Percentiles rank a stretch among this genome's conserved stretches.
Evolutionary conservation across 2,888 invertebrate species (phyloP).

Genomic region (Protonemura montana): DNA sequence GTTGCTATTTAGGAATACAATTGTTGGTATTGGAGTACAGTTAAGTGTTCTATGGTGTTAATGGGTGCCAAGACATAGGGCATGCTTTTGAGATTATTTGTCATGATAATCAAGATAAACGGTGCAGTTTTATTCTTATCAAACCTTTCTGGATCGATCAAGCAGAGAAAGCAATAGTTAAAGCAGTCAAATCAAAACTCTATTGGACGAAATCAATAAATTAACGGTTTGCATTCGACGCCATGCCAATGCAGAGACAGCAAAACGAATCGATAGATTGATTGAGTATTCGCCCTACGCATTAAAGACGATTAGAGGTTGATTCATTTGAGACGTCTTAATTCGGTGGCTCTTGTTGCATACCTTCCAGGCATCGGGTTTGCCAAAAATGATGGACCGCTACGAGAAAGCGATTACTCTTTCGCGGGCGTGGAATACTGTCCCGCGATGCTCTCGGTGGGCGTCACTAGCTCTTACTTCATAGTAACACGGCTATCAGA

Average conservation of each 20-base stretch:
- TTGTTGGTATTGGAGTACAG: neutral
- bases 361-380: neutral
- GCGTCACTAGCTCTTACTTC: neutral
- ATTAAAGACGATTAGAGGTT: neutral
- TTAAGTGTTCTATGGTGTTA: neutral
- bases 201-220: neutral
- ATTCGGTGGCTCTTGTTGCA: neutral
- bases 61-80: neutral
- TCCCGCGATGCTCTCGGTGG: neutral
- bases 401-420: neutral
- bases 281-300: neutral
- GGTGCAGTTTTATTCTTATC: neutral
- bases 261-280: neutral
- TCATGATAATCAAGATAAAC: neutral
- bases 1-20: neutral
- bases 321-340: neutral
- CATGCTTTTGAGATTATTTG: neutral
- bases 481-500: neutral
- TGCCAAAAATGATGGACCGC: neutral
- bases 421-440: neutral
- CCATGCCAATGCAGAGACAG: neutral
- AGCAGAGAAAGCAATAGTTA: neutral
- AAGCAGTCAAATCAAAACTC: neutral
- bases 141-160: neutral
- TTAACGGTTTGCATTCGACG: neutral